Evolutionary conservation across 2,797 vertebrate species (phyloP).

Genomic region (Uromys caudimaculatus): DNA sequence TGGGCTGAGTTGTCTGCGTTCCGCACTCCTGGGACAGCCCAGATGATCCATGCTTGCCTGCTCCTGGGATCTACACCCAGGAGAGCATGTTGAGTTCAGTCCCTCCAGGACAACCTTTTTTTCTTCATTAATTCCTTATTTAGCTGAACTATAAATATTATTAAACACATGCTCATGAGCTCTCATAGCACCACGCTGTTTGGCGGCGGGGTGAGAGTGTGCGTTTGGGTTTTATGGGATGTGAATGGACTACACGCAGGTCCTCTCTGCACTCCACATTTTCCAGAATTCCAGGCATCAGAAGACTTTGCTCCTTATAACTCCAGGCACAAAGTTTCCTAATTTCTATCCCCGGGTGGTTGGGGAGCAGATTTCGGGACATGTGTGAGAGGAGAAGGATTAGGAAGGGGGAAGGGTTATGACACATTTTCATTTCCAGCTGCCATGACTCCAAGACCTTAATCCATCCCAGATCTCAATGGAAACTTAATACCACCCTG

Average conservation of each 20-base stretch:
- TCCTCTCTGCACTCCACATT: conserved; percentile 40
- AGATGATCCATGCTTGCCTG: conserved; percentile 23
- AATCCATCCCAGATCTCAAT: conserved; percentile 70
- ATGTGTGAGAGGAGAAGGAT: conserved; percentile 66
- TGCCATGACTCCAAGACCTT: conserved; percentile 49
- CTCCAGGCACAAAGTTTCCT: conserved; percentile 65
- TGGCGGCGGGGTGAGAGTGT: conserved; percentile 71
- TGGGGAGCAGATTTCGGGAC: not conserved
- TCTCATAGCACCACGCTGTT: conserved; percentile 67
- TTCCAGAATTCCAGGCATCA: conserved; percentile 45
- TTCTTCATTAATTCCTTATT: conserved; percentile 75
- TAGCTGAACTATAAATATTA: conserved; percentile 75
- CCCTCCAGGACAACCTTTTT: conserved; percentile 60
- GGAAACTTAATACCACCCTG: conserved; percentile 70
- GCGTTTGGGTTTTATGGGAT: conserved; percentile 74
- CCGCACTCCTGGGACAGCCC: not conserved
- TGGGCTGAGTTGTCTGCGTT: not conserved
- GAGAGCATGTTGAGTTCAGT: conserved; percentile 13
- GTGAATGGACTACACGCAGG: conserved; percentile 6
- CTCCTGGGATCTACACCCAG: conserved; percentile 18
- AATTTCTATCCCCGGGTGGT: conserved; percentile 23
- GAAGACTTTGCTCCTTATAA: conserved; percentile 49
- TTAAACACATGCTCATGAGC: conserved; percentile 76
- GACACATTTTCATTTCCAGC: conserved; percentile 77
- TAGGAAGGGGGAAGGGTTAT: conserved; percentile 32